phyloP scores from a whole-genome alignment of 2,113 vertebrate genomes.

The Psittacara wagleri region DNA sequence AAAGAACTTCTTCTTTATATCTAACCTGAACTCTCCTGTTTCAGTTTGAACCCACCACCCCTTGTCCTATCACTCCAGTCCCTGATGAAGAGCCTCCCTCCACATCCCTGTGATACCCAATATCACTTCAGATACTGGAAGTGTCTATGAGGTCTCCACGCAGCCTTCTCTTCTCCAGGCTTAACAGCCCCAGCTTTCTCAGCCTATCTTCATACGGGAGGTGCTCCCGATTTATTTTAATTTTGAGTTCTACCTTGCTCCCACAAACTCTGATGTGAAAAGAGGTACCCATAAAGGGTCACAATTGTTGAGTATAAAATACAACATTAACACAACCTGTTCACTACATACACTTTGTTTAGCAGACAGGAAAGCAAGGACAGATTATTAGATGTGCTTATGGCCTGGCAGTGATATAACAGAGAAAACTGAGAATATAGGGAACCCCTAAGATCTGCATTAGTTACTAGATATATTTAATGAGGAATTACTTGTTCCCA shows the following conservation, averaged over 20 bases:
- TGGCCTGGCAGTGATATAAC: background rate
- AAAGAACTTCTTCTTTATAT: background rate
- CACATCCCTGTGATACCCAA: too few relatives aligned
- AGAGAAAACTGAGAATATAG: background rate
- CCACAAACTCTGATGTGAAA: background rate
- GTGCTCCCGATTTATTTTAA: background rate
- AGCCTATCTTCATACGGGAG: background rate
- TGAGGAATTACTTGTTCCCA: background rate
- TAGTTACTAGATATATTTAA: background rate
- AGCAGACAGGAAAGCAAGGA: background rate
- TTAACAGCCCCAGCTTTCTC: background rate
- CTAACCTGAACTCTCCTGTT: background rate
- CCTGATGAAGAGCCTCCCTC: background rate
- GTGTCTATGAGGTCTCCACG: background rate
- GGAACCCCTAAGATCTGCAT: background rate
- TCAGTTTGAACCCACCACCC: background rate
- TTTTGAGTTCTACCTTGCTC: background rate
- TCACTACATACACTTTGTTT: background rate
- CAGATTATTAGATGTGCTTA: background rate
- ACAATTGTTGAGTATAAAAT: background rate
- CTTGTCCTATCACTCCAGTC: background rate
- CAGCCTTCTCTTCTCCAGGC: background rate
- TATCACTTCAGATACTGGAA: background rate
- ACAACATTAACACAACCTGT: background rate
- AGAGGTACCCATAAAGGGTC: background rate